A percentile compares a stretch with the other conserved stretches of the same genome.
phyloP scores from a whole-genome alignment of 2,797 vertebrate genomes.

The Anas capensis region DNA sequence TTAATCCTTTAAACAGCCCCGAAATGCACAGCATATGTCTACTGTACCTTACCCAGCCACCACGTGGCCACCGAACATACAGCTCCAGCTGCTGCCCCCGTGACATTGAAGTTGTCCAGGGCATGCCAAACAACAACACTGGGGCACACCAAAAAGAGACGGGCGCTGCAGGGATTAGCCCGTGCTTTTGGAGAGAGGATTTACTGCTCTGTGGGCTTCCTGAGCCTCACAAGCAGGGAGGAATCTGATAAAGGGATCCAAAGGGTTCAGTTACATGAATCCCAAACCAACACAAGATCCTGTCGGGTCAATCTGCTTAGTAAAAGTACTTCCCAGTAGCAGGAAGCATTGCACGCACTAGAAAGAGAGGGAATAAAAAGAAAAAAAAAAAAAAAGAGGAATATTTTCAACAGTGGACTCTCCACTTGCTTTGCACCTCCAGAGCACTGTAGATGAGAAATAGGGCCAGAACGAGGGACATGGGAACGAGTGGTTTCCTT shows the following conservation, averaged over 20 bases:
- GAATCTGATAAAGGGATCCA: background rate
- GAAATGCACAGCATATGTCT: conserved; percentile 16
- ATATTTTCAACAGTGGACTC: background rate
- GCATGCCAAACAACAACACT: background rate
- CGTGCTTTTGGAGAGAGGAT: background rate
- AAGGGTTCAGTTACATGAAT: fast-evolving
- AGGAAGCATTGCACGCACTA: background rate
- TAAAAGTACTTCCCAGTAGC: background rate
- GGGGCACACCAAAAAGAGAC: background rate
- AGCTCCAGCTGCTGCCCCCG: conserved; percentile 23
- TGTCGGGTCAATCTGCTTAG: background rate
- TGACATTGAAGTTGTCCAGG: background rate
- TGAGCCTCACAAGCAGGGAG: background rate
- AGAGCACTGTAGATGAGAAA: background rate
- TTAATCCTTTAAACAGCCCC: conserved; percentile 17
- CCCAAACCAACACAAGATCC: background rate
- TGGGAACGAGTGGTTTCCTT: background rate
- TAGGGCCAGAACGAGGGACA: background rate
- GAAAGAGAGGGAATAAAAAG: background rate
- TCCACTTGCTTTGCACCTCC: background rate
- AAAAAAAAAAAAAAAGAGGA: fast-evolving
- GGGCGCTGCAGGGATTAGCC: background rate
- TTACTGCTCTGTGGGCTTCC: background rate
- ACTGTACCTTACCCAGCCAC: conserved; percentile 17
- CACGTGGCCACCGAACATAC: background rate